A percentile compares a stretch with the other conserved stretches of the same genome.
Conservation (phyloP, 2,888 invertebrate species). For the Caradrina clavipalpis region DNA sequence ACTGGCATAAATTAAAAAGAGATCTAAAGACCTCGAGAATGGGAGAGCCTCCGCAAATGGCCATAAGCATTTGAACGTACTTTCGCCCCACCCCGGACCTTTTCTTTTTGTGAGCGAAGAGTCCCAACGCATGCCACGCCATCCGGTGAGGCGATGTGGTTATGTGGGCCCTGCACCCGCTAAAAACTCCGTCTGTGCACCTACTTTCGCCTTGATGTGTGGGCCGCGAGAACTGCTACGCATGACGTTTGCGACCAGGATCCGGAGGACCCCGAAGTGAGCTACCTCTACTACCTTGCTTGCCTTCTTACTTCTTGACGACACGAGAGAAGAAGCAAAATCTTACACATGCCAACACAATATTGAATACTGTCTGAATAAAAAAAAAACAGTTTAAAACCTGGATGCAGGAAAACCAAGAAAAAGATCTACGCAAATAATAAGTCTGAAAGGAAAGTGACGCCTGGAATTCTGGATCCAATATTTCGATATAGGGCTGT, state of each 20-base stretch:
- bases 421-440: conserved; percentile 1
- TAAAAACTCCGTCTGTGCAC: too few species aligned
- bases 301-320: background rate
- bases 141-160: too few species aligned
- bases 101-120: too few species aligned
- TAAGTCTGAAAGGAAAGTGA: conserved; percentile 12
- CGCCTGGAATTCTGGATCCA: background rate
- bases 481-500: background rate
- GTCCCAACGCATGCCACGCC: too few species aligned
- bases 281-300: background rate
- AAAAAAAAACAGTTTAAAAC: conserved; percentile 1
- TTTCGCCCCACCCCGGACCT: background rate
- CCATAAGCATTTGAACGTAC: background rate
- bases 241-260: too few species aligned
- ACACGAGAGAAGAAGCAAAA: background rate
- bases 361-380: background rate
- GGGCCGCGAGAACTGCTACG: too few species aligned
- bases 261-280: too few species aligned
- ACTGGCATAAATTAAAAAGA: too few species aligned
- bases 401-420: background rate
- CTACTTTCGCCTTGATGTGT: too few species aligned
- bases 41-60: background rate
- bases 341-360: background rate
- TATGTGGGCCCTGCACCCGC: too few species aligned
- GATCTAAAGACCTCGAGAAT: background rate